Evolutionary conservation across 2,888 invertebrate species (phyloP).

Genomic region (Tupiocoris notatus): DNA sequence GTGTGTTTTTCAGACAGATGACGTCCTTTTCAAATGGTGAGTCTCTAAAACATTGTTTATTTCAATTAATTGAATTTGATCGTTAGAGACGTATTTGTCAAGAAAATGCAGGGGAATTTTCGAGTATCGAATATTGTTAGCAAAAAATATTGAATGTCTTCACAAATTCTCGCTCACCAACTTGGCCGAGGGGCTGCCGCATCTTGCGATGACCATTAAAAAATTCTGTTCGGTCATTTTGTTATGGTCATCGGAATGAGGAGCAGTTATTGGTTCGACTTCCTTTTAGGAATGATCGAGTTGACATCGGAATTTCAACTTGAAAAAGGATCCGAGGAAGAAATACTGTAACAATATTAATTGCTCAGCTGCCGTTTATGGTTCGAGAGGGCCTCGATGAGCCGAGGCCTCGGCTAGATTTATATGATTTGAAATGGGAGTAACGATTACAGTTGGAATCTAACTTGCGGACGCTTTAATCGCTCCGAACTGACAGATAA

Average conservation of each 20-base stretch:
- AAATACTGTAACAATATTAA: conserved; percentile 29
- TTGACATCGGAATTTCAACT: conserved; percentile 3
- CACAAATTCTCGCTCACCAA: no score
- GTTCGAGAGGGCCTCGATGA: not conserved
- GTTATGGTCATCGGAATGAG: conserved; percentile 28
- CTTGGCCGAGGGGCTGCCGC: no score
- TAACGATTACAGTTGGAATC: not conserved
- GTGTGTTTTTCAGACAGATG: not conserved
- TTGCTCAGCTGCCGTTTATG: conserved; percentile 15
- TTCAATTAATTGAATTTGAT: no score
- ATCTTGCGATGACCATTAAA: not conserved
- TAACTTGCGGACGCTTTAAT: no score
- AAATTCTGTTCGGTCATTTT: conserved; percentile 6
- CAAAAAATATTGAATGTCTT: no score
- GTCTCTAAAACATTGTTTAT: not conserved
- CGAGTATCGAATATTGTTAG: no score
- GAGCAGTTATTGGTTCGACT: conserved; percentile 30
- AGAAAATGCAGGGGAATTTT: no score
- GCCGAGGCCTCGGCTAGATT: not conserved
- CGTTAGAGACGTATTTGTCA: no score
- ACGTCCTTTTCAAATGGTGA: not conserved
- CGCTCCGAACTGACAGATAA: no score
- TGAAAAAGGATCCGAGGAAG: conserved; percentile 3
- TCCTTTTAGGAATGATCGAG: conserved; percentile 15
- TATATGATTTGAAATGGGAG: not conserved